Conservation (phyloP, 2,888 invertebrate species). For the Mythimna loreyi region DNA sequence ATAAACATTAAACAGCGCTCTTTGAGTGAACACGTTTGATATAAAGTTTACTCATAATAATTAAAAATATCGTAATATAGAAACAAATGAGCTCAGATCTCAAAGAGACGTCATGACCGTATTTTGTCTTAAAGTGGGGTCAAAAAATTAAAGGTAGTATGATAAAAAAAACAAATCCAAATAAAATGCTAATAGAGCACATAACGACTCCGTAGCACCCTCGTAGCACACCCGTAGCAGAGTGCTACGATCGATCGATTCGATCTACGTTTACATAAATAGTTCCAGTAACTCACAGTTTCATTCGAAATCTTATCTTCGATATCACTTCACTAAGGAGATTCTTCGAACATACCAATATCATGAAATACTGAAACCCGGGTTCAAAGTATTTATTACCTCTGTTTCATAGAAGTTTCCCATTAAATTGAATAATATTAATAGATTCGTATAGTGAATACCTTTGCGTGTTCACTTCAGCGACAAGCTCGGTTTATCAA, state of each 20-base stretch:
- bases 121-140: not conserved
- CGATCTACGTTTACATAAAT: not conserved
- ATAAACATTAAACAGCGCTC: slow-evolving; percentile 20
- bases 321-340: not conserved
- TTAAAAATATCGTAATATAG: not conserved
- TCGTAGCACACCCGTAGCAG: slow-evolving; percentile 28
- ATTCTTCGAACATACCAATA: not conserved
- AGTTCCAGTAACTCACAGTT: slow-evolving; percentile 9
- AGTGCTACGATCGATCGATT: slow-evolving; percentile 23
- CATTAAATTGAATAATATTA: slow-evolving; percentile 32
- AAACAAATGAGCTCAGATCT: slow-evolving; percentile 1
- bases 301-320: slow-evolving; percentile 1
- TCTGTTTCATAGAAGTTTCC: slow-evolving; percentile 11
- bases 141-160: not conserved
- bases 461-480: slow-evolving; percentile 49
- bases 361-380: not conserved
- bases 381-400: not conserved
- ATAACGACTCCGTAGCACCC: slow-evolving; percentile 27
- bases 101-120: not conserved
- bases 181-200: not conserved
- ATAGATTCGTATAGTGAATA: slow-evolving; percentile 16
- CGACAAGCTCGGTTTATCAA: slow-evolving; percentile 78
- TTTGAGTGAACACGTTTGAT: slow-evolving; percentile 40
- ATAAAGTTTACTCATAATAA: slow-evolving; percentile 19
- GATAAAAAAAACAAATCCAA: too few relatives aligned